A percentile compares a stretch with the other conserved stretches of the same genome.
Evolutionary conservation across 2,113 vertebrate genomes (phyloP).

Genomic region (Lonchura striata): DNA sequence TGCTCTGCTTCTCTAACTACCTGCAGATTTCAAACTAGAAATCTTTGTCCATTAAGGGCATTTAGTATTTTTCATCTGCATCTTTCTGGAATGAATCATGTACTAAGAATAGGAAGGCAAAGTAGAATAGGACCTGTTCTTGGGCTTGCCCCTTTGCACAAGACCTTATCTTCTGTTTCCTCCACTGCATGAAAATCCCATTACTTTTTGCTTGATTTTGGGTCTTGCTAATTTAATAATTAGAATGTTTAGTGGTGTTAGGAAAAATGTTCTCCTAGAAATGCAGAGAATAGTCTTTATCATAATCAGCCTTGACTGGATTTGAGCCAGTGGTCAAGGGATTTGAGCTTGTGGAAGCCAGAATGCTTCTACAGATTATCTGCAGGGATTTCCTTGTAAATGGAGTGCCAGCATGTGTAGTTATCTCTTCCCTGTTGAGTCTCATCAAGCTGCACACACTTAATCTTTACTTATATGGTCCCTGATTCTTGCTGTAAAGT

Average conservation of each 20-base stretch:
- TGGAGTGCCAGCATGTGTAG: constrained; percentile 25
- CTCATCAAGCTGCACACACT: constrained; percentile 41
- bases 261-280: background rate
- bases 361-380: constrained; percentile 36
- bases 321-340: constrained; percentile 34
- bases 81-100: background rate
- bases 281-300: background rate
- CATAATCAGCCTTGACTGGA: background rate
- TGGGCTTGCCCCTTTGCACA: background rate
- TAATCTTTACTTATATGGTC: constrained; percentile 47
- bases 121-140: background rate
- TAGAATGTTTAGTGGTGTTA: background rate
- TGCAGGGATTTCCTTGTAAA: constrained; percentile 45
- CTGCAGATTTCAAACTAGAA: background rate
- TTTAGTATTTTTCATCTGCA: background rate
- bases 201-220: background rate
- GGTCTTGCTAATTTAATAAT: background rate
- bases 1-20: background rate
- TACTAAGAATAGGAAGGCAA: background rate
- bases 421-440: constrained; percentile 49
- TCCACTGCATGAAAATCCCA: background rate
- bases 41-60: background rate
- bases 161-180: background rate
- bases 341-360: constrained; percentile 40
- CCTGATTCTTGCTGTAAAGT: constrained; percentile 25